Base-by-base conservation (phyloP, 2,113 vertebrate genomes). In the Heliornis fulica region DNA sequence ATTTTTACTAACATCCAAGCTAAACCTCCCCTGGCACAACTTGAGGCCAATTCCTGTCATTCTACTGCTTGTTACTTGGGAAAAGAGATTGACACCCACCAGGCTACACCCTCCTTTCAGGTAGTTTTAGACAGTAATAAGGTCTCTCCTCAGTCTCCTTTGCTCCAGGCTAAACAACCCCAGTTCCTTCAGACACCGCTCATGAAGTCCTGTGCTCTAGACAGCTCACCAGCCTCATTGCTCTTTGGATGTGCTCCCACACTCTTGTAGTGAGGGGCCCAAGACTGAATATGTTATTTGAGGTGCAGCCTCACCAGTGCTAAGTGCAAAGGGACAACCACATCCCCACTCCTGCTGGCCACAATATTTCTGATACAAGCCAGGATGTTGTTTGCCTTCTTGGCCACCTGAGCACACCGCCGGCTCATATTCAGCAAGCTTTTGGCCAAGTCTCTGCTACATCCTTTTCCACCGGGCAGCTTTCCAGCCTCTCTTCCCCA, bases 281-380 rank as follows among this genome's bases (percentile, higher is more conserved):
- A 53, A 17, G 69, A 48, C 46, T 22, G 21, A 48, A 32, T 9
- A 28, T 7, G 28, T 6, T 28, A 29, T 18, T 61, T 1, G 0
- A 46, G 28, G 5, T 54, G 22, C 1, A 1, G 29, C 15, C 15
- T 32, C 41, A 32, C 6, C 3, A 32, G 43, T 8, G 28, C 21
- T 0, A 1, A n/a, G 46, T 28, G 15, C 38, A 69, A 14, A 5
- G 46, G 46, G 4, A 38, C 8, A 2, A 53, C 53, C 11, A 45
- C 46, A 13, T 59, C 45, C 32, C 5, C 19, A 2, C 2, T 19
- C 74, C 54, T 69, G 13, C 45, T 78, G 38, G 19, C 8, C 36
- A 60, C 32, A 43, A 16, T 29, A 3, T 12, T 66, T 0, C 10
- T 43, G 64, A 43, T 26, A 20, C 25, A 36, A 6, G 26, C 16